Evolutionary conservation across 2,113 vertebrate genomes (phyloP), one percentile per base, ranked within the genome.

Genomic region (Myiagra hebetior): DNA sequence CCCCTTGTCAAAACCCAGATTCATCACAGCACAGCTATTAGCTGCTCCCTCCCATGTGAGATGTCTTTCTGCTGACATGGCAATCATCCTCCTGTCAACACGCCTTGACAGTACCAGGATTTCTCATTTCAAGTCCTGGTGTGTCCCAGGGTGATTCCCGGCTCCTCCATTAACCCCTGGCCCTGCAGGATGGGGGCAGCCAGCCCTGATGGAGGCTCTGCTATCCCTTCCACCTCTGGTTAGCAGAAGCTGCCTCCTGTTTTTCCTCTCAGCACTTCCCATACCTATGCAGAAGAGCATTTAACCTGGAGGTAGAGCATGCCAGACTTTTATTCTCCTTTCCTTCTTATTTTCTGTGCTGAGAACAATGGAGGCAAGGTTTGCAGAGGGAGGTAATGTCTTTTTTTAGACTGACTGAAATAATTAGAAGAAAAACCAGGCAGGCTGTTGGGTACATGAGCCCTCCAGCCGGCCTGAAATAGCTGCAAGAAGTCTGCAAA

Each of bases 321-420:
- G 52, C 77, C 19, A 83, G 83, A 69, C 87, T 93, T 85, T 35
- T 72, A 73, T 83, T 87, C 81, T 90, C 42, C 55, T 90, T 70
- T 80, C 50, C 76, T 84, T 63, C 77, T 89, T 74, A 49, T 82
- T 86, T 96, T 72, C 65, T 52, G 31, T 49, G 39, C 59, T 7
- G 88, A 46, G 70, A 92, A 95, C 93, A 90, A 96, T 77, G 82
- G 68, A 93, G 76, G 41, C 60, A 95, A 96, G 93, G 91, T 87
- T 96, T 95, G 95, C 93, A 95, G 95, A 72, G 77, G 95, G 93
- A 95, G 94, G 96, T 91, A 82, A 41, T 55, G 22, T 20, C 95
- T 95, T 96, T 95, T 96, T 97, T 95, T 97, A 96, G 96, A 53
- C 80, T 81, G 83, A 63, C 80, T 95, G 91, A 92, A 95, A 95